phyloP scores from a whole-genome alignment of 1,140 invertebrate genomes.

The Nomia melanderi region DNA sequence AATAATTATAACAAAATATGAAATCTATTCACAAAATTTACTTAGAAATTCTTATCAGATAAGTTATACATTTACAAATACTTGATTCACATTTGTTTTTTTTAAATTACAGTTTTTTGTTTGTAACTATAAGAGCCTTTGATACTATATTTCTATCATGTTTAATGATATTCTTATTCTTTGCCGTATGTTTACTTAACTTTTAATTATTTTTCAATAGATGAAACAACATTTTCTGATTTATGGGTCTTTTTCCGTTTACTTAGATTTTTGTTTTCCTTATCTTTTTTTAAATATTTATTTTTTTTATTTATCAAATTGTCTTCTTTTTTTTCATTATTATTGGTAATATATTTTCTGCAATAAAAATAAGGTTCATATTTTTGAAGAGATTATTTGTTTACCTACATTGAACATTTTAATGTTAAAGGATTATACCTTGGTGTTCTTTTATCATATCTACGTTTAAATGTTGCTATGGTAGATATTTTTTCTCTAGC shows the following conservation, averaged over 20 bases:
- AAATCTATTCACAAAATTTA: too few species aligned
- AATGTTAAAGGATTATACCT: background rate
- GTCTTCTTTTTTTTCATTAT: background rate
- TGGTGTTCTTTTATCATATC: background rate
- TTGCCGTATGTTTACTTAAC: too few species aligned
- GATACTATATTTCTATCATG: too few species aligned
- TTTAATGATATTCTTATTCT: too few species aligned
- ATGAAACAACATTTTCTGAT: background rate
- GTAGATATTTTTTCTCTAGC: slow-evolving; percentile 85
- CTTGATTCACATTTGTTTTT: too few species aligned
- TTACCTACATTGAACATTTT: too few species aligned
- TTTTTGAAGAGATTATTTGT: background rate
- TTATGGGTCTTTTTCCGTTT: background rate
- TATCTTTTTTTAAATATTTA: background rate
- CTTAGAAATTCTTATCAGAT: too few species aligned
- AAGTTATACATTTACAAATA: too few species aligned
- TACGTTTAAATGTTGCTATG: slow-evolving; percentile 75
- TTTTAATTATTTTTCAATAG: too few species aligned
- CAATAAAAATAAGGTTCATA: background rate
- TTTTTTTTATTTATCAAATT: background rate
- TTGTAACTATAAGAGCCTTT: too few species aligned
- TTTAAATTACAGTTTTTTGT: too few species aligned
- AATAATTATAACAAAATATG: too few species aligned
- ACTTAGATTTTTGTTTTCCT: background rate
- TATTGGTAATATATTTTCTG: background rate